Evolutionary conservation across 30 jellyfish, hydroid and myxozoan genomes (phyloP), one percentile per base, ranked within the genome.

Genomic region (Aurelia aurita complex sp. Pacific): DNA sequence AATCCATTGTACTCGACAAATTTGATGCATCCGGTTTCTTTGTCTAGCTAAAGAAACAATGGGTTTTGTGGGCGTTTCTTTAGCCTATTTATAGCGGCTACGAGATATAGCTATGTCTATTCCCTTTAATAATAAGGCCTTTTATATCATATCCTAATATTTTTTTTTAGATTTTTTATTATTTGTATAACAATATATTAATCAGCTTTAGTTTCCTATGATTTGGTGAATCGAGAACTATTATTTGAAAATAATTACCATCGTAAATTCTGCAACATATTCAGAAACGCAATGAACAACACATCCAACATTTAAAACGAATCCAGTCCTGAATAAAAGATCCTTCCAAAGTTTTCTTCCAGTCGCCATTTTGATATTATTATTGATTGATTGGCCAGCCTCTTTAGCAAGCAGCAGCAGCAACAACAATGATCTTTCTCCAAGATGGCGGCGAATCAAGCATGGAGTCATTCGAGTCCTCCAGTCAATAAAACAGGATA

Each of bases 181-280:
- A 38, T 38, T 3, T 38, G 5, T 38, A 38, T 3, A 38, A 2
- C 5, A 38, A 1, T 38, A 38, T 38, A n/a, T n/a, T n/a, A n/a
- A 23, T 23, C 29, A 23, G 29, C 50, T 38, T 38, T 38, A 38
- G 5, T 2, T 2, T 50, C 59, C 7, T 52, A 2, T 13, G 5
- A 3, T 10, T 35, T 34, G 73, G 5, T 17, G 52, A 18, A 43
- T 17, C 2, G 11, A n/a, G 11, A 74, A 43, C 1, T 17, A 10
- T 1, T 4, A 60, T 18, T 35, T 16, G 10, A 0, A 1, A 15
- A 36, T 19, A 10, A 65, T 67, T 85, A 94, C 98, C 94, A 94
- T 70, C 4, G 98, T 94, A 65, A 94, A 83, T 63, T 94, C 98
- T 0, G 96, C 97, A 57, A 89, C 90, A 83, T 94, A 87, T 54